phyloP scores from a whole-genome alignment of 2,888 invertebrate genomes.

The Cephus pulcher region DNA sequence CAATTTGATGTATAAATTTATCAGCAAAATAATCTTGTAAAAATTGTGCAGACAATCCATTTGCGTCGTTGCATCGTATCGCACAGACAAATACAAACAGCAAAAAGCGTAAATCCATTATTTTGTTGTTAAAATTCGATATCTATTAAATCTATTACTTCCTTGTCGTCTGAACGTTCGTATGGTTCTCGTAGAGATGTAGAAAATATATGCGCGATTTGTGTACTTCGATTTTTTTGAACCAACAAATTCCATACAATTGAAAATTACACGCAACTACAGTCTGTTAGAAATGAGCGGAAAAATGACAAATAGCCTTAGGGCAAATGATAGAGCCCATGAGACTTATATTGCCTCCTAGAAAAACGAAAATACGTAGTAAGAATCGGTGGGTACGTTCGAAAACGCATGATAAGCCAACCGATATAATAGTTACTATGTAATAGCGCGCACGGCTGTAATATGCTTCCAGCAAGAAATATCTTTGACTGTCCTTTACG shows the following conservation, averaged over 20 bases:
- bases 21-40: slow-evolving; percentile 23
- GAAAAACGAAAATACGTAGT: neutral
- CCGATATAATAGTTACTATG: neutral
- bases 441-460: neutral
- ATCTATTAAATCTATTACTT: neutral
- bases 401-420: neutral
- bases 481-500: neutral
- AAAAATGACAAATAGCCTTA: neutral
- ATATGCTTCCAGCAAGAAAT: neutral
- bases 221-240: neutral
- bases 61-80: neutral
- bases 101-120: neutral
- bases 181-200: neutral
- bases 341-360: neutral
- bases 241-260: neutral
- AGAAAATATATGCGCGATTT: neutral
- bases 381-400: neutral
- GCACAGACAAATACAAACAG: neutral
- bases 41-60: slow-evolving; percentile 12
- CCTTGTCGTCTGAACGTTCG: neutral
- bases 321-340: neutral
- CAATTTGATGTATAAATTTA: slow-evolving; percentile 18
- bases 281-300: neutral
- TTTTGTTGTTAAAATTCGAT: neutral
- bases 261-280: neutral